Conservation (phyloP, 2,888 invertebrate genomes). For the Tipula vernalis region DNA sequence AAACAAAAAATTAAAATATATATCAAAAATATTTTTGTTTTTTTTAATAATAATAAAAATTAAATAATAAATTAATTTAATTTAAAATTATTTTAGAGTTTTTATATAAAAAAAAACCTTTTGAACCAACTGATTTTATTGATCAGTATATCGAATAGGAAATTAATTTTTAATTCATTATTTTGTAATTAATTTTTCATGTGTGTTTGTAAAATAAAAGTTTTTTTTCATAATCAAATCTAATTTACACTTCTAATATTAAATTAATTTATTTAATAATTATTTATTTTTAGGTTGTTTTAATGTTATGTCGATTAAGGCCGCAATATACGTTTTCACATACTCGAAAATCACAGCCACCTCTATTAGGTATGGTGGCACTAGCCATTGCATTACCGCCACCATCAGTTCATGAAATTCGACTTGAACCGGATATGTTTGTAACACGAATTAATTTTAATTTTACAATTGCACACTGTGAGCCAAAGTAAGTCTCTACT, state of each 20-base stretch:
- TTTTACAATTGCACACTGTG: slow-evolving; percentile 93
- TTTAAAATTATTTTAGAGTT: neutral
- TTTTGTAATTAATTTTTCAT: neutral
- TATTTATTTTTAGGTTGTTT: slow-evolving; percentile 61
- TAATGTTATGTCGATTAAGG: slow-evolving; percentile 80
- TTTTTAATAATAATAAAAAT: neutral
- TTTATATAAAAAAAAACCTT: neutral
- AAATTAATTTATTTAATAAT: neutral
- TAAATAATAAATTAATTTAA: neutral
- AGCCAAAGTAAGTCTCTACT: slow-evolving; percentile 65
- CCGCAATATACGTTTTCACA: slow-evolving; percentile 90
- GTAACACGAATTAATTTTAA: slow-evolving; percentile 92
- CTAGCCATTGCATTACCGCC: slow-evolving; percentile 93
- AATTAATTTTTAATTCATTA: neutral
- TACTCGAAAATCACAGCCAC: slow-evolving; percentile 74
- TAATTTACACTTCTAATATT: neutral
- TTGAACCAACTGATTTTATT: neutral
- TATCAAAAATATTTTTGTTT: neutral
- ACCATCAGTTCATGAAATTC: slow-evolving; percentile 92
- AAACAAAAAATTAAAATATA: neutral
- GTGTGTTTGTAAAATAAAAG: neutral
- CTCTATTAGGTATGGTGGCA: slow-evolving; percentile 86
- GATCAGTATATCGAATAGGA: slow-evolving; percentile 8
- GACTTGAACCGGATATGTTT: slow-evolving; percentile 91
- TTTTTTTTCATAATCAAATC: neutral